Evolutionary conservation across 2,113 vertebrate genomes (phyloP).

Genomic region (Odocoileus hemionus): DNA sequence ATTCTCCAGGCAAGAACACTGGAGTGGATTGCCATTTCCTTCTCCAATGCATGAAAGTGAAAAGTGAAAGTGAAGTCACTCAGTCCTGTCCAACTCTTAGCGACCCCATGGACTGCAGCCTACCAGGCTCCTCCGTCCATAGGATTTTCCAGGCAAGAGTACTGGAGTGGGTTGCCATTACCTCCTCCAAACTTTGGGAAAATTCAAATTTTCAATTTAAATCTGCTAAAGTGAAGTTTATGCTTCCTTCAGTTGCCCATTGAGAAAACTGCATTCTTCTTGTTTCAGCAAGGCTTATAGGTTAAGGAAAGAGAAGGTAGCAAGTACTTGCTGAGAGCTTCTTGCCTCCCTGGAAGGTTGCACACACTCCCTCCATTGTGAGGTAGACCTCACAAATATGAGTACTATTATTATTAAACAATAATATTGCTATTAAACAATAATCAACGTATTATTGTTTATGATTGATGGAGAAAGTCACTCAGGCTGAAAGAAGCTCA

Average conservation of each 20-base stretch:
- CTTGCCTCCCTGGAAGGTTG: not conserved
- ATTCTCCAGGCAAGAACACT: too few species aligned
- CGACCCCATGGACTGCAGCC: too few species aligned
- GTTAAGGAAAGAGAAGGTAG: not conserved
- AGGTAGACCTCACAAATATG: not conserved
- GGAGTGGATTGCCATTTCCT: too few species aligned
- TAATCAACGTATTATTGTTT: not conserved
- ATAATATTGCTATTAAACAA: not conserved
- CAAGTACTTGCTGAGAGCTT: not conserved
- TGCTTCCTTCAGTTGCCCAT: not conserved
- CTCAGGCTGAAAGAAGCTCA: not conserved
- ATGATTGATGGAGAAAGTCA: not conserved
- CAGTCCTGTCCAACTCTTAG: too few species aligned
- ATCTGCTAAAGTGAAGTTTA: not conserved
- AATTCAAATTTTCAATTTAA: not conserved
- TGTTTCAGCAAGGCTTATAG: not conserved
- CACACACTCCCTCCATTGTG: not conserved
- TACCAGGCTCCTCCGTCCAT: too few species aligned
- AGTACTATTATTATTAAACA: not conserved
- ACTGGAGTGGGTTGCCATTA: too few species aligned
- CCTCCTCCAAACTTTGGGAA: not conserved
- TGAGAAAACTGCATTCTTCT: not conserved
- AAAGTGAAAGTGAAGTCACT: too few species aligned
- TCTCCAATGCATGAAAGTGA: too few species aligned
- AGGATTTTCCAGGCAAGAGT: too few species aligned